Percentiles rank a stretch among this genome's conserved stretches.
Evolutionary conservation across 2,888 invertebrate genomes (phyloP).

Genomic region (Protodeltote pygarga): DNA sequence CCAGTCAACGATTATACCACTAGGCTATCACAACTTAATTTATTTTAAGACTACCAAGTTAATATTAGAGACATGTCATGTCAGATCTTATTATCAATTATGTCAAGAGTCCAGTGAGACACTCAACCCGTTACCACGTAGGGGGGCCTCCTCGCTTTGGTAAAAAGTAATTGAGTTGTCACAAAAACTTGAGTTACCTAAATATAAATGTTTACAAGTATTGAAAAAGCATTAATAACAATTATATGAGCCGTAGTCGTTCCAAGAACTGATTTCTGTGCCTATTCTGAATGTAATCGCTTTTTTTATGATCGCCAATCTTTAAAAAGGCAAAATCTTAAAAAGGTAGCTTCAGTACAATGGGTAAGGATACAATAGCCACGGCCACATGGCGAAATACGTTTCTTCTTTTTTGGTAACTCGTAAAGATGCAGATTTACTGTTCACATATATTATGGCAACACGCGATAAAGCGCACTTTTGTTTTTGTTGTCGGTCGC

Average conservation of each 20-base stretch:
- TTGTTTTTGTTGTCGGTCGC: constrained; percentile 39
- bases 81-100: not conserved
- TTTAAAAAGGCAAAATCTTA: constrained; percentile 72
- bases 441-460: constrained; percentile 65
- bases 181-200: constrained; percentile 28
- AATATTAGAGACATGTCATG: too few species aligned
- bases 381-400: constrained; percentile 73
- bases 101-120: not conserved
- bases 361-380: constrained; percentile 77
- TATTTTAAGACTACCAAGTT: too few species aligned
- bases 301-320: constrained; percentile 73
- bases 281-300: constrained; percentile 73
- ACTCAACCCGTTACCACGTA: constrained; percentile 19
- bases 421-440: constrained; percentile 75
- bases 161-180: constrained; percentile 15
- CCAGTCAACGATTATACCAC: too few species aligned
- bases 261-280: constrained; percentile 69
- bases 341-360: constrained; percentile 75
- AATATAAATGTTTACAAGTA: constrained; percentile 27
- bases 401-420: constrained; percentile 70
- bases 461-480: constrained; percentile 62
- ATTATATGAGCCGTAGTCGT: constrained; percentile 48
- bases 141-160: constrained; percentile 11
- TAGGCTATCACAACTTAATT: too few species aligned
- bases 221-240: constrained; percentile 39